A percentile compares a stretch with the other conserved stretches of the same genome.
Conservation (phyloP, 2,797 vertebrate genomes). For the Bradypodion pumilum region DNA sequence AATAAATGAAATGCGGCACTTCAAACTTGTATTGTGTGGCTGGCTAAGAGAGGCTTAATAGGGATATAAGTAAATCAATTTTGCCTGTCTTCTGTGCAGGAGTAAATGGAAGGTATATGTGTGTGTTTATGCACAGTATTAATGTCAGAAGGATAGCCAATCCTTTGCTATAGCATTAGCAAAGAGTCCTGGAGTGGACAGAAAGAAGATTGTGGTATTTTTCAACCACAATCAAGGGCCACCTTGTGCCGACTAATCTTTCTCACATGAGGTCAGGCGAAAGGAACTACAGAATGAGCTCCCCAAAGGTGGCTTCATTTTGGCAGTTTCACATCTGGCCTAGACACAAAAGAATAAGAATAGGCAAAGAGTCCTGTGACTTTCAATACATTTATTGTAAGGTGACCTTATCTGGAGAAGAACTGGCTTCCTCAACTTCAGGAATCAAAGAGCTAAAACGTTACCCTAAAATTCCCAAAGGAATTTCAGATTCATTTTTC, state of each 20-base stretch:
- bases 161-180: neutral
- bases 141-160: neutral
- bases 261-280: no score
- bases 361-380: neutral
- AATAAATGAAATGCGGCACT: slow-evolving; percentile 31
- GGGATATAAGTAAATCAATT: slow-evolving; percentile 55
- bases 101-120: neutral
- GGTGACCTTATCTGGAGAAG: neutral
- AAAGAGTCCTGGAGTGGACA: no score
- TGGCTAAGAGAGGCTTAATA: slow-evolving; percentile 30
- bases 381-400: neutral
- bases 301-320: no score
- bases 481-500: no score
- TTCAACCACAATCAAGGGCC: no score
- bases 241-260: no score
- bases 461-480: no score
- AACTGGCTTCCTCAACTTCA: neutral
- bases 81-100: slow-evolving; percentile 18
- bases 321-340: no score
- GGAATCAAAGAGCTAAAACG: neutral
- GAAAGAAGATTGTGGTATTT: no score
- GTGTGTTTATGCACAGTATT: accelerated
- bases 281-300: no score
- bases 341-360: no score
- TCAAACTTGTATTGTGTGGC: slow-evolving; percentile 38